Percentiles rank a stretch among this genome's conserved stretches.
phyloP scores from a whole-genome alignment of 2,113 vertebrate genomes.

The Labeo rohita region DNA sequence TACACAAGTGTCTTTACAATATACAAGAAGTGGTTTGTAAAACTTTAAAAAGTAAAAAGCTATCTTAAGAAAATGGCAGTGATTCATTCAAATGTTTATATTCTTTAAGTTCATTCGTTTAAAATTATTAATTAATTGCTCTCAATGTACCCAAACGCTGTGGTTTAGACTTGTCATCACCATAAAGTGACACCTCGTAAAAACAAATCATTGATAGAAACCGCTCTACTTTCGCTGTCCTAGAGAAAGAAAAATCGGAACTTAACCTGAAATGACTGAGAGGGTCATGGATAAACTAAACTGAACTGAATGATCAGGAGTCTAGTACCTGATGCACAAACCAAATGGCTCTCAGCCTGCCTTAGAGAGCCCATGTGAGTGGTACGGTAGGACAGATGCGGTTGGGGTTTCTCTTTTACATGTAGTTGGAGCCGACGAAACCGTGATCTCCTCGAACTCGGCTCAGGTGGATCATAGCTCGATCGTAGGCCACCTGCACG shows the following conservation, averaged over 20 bases:
- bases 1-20: slow-evolving; percentile 75
- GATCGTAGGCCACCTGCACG: slow-evolving; percentile 95
- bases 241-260: background rate
- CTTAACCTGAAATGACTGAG: background rate
- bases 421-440: slow-evolving; percentile 84
- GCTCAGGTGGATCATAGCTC: slow-evolving; percentile 94
- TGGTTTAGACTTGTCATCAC: slow-evolving; percentile 37
- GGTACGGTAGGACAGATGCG: slow-evolving; percentile 9
- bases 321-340: background rate
- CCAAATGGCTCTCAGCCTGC: background rate
- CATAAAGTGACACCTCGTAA: slow-evolving; percentile 54
- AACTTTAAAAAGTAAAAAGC: slow-evolving; percentile 87
- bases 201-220: slow-evolving; percentile 18
- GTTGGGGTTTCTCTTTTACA: slow-evolving; percentile 72
- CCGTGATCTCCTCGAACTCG: slow-evolving; percentile 86
- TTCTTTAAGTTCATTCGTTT: slow-evolving; percentile 28
- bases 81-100: slow-evolving; percentile 77
- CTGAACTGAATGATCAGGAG: slow-evolving; percentile 4
- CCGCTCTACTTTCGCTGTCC: background rate
- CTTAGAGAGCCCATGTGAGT: slow-evolving; percentile 19
- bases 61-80: slow-evolving; percentile 95
- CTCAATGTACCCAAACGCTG: background rate
- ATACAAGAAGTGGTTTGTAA: slow-evolving; percentile 85
- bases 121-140: slow-evolving; percentile 29
- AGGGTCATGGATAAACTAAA: background rate